These are phyloP conservation scores for Drosophila meridiana DNA, from an alignment of 2,888 invertebrate genomes.

Conservation along the genomic window DNA sequence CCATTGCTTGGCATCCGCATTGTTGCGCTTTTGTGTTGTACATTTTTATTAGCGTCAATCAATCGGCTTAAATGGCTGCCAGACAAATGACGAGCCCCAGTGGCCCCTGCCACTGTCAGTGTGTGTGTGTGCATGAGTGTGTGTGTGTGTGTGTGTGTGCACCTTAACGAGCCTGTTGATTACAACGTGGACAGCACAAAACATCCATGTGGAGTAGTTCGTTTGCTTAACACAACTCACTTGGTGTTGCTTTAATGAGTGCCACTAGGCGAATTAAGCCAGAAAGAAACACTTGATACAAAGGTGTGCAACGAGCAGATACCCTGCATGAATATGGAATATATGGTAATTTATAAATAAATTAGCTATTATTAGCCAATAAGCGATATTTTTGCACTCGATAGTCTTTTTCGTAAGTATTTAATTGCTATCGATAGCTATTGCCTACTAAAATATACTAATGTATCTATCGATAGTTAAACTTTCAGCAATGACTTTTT, in stretches of 20 bases:
- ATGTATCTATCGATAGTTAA: too few species aligned
- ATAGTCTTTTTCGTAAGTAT: too few species aligned
- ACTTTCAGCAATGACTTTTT: too few species aligned
- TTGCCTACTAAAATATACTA: too few species aligned
- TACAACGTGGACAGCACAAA: conserved; percentile 35
- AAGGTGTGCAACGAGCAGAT: neutral
- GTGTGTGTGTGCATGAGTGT: neutral
- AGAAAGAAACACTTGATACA: neutral
- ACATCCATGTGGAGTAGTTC: conserved; percentile 17
- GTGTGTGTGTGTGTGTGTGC: conserved; percentile 11
- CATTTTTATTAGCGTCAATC: conserved; percentile 77
- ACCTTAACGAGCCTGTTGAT: conserved; percentile 59
- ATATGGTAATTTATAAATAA: too few species aligned
- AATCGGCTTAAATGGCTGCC: conserved; percentile 64
- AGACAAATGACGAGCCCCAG: conserved; percentile 29
- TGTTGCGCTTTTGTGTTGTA: conserved; percentile 66
- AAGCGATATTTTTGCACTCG: too few species aligned
- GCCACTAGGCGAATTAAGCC: neutral
- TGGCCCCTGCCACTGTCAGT: neutral
- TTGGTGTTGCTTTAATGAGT: conserved; percentile 9
- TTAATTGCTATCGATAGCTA: too few species aligned
- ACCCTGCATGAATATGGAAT: neutral
- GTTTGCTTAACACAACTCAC: conserved; percentile 13
- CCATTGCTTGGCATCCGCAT: conserved; percentile 44
- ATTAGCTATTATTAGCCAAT: too few species aligned